Evolutionary conservation across 1,140 invertebrate genomes (phyloP), one percentile per base, ranked within the genome.

Genomic region (Orussus abietinus): DNA sequence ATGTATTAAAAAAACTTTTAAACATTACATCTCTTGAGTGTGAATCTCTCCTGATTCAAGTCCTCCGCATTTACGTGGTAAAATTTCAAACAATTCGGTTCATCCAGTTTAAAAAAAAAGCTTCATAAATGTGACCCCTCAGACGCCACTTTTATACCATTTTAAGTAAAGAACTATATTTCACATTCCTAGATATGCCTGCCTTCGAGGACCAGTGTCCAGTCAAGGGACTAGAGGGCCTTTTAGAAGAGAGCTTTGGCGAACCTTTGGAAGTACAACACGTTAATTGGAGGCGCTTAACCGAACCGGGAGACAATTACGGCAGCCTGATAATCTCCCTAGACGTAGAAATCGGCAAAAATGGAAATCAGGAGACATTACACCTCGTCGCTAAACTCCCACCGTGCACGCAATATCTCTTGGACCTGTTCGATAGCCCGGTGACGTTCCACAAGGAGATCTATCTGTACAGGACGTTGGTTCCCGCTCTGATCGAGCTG

Each of bases 231-330:
- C 38, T 73, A 9, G 53, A 64, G 1, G 29, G 14, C 2, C 38
- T 65, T 3, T 44, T 73, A 1, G 38, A 44, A 11, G 47, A 68
- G 25, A 53, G 34, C 1, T 14, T 70, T 5, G 59, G 55, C 3
- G 20, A 39, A 0, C 9, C 55, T 2, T 20, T 61, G 4, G 49
- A 55, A 22, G 51, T 72, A 15, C 19, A 64, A 10, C 33, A 55
- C 1, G 21, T 55, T 2, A 42, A 58, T 41, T 71, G 67, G 68
- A 70, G 59, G 17, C 55, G 64, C 11, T 21, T 81, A 10, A 79
- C 77, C 4, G 71, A 75, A 34, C 75, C 77, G 0, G 79, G 80
- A 1, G 79, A 81, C 34, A 81, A 82, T 54, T 81, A 79, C 50
- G 79, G 77, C 4, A 80, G 80, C 58, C 17, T 76, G 3, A 80